These are phyloP conservation scores for Psephotus haematonotus DNA, from an alignment of 2,113 vertebrate species.

Conservation along the genomic window DNA sequence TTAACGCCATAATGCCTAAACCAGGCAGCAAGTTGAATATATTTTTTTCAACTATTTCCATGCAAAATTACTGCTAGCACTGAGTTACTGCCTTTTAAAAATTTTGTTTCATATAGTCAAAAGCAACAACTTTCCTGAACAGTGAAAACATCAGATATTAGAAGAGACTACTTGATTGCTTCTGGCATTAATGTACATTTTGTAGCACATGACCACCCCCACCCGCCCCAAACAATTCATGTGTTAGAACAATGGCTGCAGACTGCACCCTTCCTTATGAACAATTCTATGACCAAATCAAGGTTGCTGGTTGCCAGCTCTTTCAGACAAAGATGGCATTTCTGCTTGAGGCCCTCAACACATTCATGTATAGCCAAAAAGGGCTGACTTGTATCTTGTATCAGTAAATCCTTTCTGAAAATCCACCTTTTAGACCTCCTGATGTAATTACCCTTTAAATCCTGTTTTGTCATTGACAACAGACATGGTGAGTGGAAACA, in stretches of 20 bases:
- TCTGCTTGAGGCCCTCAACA: background rate
- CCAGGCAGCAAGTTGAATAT: background rate
- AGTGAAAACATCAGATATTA: background rate
- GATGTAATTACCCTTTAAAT: background rate
- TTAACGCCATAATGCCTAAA: background rate
- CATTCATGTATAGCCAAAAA: background rate
- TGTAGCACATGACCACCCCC: background rate
- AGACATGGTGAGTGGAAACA: background rate
- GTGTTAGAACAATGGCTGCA: accelerated
- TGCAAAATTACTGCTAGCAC: background rate
- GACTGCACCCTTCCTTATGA: background rate
- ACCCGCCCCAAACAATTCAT: background rate
- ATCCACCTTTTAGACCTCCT: background rate
- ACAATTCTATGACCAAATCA: background rate
- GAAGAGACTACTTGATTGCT: background rate
- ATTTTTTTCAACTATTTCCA: background rate
- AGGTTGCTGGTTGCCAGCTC: accelerated
- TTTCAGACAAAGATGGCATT: background rate
- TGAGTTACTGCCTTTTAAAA: background rate
- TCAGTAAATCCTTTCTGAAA: background rate
- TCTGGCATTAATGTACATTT: background rate
- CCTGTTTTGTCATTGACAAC: background rate
- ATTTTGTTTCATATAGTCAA: background rate
- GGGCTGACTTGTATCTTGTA: background rate
- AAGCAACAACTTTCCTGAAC: background rate